Evolutionary conservation across 2,113 vertebrate genomes (phyloP).

Genomic region (Toxostoma redivivum): DNA sequence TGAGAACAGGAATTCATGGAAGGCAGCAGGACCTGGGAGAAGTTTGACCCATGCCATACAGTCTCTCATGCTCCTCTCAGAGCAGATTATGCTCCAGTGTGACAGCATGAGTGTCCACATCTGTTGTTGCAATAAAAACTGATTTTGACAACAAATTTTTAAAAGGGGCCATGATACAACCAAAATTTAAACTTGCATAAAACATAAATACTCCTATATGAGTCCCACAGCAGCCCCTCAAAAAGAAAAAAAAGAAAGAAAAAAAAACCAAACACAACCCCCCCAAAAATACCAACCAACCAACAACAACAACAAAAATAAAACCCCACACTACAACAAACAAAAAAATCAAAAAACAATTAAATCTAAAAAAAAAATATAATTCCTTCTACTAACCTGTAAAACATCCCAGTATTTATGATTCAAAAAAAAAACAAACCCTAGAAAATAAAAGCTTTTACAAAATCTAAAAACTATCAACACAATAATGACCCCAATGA

Average conservation of each 20-base stretch:
- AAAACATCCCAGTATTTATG: not conserved
- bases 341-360: not conserved
- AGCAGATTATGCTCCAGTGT: not conserved
- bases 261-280: too few relatives aligned
- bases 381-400: not conserved
- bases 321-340: not conserved
- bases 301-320: not conserved
- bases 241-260: not conserved
- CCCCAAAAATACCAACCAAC: too few relatives aligned
- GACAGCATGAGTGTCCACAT: rapidly evolving
- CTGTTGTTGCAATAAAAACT: rapidly evolving
- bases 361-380: not conserved
- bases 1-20: not conserved
- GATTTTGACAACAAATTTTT: not conserved
- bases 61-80: not conserved
- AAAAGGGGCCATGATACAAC: not conserved
- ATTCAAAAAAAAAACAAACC: not conserved
- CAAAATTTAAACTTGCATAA: not conserved
- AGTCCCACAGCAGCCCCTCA: not conserved
- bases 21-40: not conserved
- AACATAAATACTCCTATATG: not conserved
- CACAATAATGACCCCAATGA: not conserved
- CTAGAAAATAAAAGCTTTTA: not conserved
- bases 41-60: not conserved
- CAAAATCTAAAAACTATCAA: not conserved